Base-by-base conservation (phyloP, 2,888 invertebrate species). In the Sphinx pinastri region DNA sequence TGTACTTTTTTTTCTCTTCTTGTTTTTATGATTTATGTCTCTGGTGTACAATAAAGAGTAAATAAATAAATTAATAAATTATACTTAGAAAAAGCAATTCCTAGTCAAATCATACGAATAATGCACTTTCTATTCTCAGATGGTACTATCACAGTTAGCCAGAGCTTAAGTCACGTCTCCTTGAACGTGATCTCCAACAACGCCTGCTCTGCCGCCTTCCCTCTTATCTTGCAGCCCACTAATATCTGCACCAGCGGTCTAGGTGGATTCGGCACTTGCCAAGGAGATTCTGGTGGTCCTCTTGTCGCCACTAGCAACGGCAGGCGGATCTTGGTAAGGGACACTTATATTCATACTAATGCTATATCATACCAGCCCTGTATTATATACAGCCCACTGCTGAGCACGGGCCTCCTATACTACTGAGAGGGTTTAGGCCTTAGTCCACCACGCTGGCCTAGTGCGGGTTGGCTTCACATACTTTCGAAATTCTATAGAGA, bases 201-300 rank as follows among this genome's bases (percentile, higher is more conserved):
- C 7, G 73, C 70, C 1, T 89, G 90, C 77, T 69, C 71, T 0
- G 0, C 68, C 0, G 71, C 78, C 3, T 88, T 82, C 77, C 84
- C 84, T 0, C 0, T 77, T 0, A 57, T 80, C 38, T 0, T 89
- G 12, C 84, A 81, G 10, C 14, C 72, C 19, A 74, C 77, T 67
- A 87, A 89, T 77, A 80, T 90, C 69, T 91, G 87, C 75, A 85
- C 84, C 70, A 85, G 84, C 69, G 85, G 86, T 0, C 8, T 75
- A 5, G 81, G 81, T 6, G 80, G 80, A 13, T 69, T 71, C 12
- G 76, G 84, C 49, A 81, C 82, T 5, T 90, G 90, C 75, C 45
- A 73, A 0, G 89, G 90, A 8, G 90, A 90, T 74, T 90, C 90
- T 19, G 90, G 90, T 31, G 90, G 90, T 14, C 90, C 90, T 38